A percentile compares a stretch with the other conserved stretches of the same genome.
phyloP scores from a whole-genome alignment of 2,797 vertebrate species.

The Eulemur albifrons region DNA sequence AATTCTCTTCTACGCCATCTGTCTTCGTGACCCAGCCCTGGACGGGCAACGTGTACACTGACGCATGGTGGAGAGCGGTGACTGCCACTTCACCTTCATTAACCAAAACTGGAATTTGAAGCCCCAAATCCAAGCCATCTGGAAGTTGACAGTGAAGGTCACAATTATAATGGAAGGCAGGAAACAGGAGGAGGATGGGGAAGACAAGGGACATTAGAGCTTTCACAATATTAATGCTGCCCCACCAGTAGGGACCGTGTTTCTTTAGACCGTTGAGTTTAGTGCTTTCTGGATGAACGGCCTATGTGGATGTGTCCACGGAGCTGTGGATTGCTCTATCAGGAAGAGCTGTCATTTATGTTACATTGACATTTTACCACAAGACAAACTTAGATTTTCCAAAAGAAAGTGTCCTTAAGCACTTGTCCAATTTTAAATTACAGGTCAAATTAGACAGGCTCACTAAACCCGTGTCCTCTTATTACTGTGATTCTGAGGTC shows the following conservation, averaged over 20 bases:
- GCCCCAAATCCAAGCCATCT: neutral
- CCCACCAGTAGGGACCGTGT: accelerated
- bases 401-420: slow-evolving; percentile 54
- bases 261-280: neutral
- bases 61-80: neutral
- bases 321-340: neutral
- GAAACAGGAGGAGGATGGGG: neutral
- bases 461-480: slow-evolving; percentile 74
- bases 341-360: slow-evolving; percentile 30
- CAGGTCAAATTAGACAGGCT: slow-evolving; percentile 68
- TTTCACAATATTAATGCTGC: neutral
- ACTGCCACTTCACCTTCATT: neutral
- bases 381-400: slow-evolving; percentile 63
- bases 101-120: neutral
- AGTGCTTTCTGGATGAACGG: neutral
- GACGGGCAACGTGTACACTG: neutral
- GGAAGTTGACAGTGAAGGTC: neutral
- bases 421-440: slow-evolving; percentile 72
- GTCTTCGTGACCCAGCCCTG: neutral
- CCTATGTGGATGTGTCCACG: neutral
- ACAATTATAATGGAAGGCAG: neutral
- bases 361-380: slow-evolving; percentile 57
- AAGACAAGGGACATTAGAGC: neutral
- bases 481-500: slow-evolving; percentile 78
- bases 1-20: neutral